phyloP scores from a whole-genome alignment of 2,888 invertebrate genomes.

The Spodoptera picta region DNA sequence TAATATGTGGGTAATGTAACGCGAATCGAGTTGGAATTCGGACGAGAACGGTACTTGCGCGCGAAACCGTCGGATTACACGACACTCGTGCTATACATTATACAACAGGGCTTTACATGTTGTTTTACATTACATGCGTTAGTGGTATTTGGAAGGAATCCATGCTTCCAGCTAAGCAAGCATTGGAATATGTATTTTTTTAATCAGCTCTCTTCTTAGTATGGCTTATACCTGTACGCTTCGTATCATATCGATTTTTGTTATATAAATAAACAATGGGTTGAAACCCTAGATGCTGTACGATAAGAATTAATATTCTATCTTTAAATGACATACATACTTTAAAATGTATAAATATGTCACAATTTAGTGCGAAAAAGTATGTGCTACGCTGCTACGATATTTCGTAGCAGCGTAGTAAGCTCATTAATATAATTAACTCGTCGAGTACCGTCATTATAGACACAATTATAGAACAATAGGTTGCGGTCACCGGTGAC shows the following conservation, averaged over 20 bases:
- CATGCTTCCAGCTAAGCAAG: slow-evolving; percentile 34
- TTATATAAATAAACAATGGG: too few relatives aligned
- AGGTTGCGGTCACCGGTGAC: too few relatives aligned
- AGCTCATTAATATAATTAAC: neutral
- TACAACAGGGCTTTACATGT: slow-evolving; percentile 51
- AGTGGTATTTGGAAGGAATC: slow-evolving; percentile 32
- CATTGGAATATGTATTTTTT: slow-evolving; percentile 14
- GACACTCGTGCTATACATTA: slow-evolving; percentile 56
- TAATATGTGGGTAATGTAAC: slow-evolving; percentile 82
- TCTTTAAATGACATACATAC: slow-evolving; percentile 1
- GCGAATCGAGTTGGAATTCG: slow-evolving; percentile 79
- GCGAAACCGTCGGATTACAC: slow-evolving; percentile 41
- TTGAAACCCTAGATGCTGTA: too few relatives aligned
- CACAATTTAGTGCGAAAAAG: too few relatives aligned
- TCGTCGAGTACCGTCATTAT: too few relatives aligned
- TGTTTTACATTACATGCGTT: slow-evolving; percentile 30
- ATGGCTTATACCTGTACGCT: too few relatives aligned
- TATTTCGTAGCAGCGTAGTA: neutral
- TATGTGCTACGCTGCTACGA: slow-evolving; percentile 20
- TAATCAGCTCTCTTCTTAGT: too few relatives aligned
- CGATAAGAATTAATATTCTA: neutral
- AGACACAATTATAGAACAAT: too few relatives aligned
- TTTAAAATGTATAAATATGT: too few relatives aligned
- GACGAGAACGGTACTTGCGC: slow-evolving; percentile 76
- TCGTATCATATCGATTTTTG: too few relatives aligned